These are phyloP conservation scores for Nomada flava DNA, from an alignment of 2,888 invertebrate species.

Conservation along the genomic window DNA sequence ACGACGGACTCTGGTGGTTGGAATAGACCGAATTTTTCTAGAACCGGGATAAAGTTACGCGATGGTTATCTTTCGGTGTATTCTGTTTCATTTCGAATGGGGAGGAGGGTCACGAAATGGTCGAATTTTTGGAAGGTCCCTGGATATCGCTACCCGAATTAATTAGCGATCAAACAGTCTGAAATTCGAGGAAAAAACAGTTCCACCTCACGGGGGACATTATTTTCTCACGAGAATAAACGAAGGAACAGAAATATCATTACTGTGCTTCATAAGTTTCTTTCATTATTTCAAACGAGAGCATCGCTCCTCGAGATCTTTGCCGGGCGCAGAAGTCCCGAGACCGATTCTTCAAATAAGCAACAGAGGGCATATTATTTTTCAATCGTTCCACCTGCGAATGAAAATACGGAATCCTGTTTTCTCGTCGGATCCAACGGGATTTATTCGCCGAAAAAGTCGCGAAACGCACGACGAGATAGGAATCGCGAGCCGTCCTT, in stretches of 20 bases:
- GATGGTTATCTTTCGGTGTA: conserved; percentile 16
- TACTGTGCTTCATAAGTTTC: background rate
- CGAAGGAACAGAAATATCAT: background rate
- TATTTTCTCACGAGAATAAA: too few species aligned
- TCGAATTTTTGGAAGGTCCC: background rate
- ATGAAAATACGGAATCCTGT: conserved; percentile 41
- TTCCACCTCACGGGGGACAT: background rate
- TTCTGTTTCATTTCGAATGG: conserved; percentile 15
- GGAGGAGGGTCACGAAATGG: too few species aligned
- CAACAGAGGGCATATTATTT: conserved; percentile 16
- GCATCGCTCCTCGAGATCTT: too few species aligned
- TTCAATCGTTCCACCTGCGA: conserved; percentile 4
- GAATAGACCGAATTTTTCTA: conserved; percentile 1
- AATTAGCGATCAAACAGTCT: background rate
- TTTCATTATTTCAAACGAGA: background rate
- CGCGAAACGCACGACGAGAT: conserved; percentile 36
- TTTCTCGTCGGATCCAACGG: conserved; percentile 30
- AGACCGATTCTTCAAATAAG: too few species aligned
- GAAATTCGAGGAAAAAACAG: background rate
- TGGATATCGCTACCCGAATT: conserved; percentile 16
- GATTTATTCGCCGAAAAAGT: conserved; percentile 15
- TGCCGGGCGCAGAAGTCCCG: too few species aligned
- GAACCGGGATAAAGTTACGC: conserved; percentile 5
- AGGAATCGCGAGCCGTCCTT: conserved; percentile 18
- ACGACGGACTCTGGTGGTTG: background rate